Percentiles rank a stretch among this genome's conserved stretches.
phyloP scores from a whole-genome alignment of 2,113 vertebrate species.

The Castor canadensis region DNA sequence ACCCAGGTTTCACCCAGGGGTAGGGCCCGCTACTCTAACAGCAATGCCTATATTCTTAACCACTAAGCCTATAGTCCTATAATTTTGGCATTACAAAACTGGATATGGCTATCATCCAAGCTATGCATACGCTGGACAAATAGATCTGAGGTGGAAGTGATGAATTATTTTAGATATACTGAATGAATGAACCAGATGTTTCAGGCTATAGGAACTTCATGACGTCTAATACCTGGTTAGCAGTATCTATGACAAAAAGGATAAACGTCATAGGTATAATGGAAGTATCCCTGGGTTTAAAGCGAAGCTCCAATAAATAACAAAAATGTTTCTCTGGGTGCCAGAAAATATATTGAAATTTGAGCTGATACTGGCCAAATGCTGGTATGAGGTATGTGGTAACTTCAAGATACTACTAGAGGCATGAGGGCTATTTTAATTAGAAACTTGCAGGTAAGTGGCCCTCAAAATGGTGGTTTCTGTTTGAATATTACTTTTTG shows the following conservation, averaged over 20 bases:
- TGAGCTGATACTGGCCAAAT: background rate
- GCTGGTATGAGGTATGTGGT: background rate
- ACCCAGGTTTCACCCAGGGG: background rate
- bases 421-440: conserved; percentile 4
- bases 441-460: conserved; percentile 38
- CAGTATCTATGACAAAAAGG: background rate
- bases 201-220: too few species aligned
- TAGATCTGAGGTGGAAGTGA: background rate
- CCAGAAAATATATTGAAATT: background rate
- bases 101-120: background rate
- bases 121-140: background rate
- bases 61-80: background rate
- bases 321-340: background rate
- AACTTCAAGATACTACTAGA: background rate
- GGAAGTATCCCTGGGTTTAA: conserved; percentile 3
- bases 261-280: background rate
- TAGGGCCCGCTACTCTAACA: background rate
- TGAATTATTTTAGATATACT: background rate
- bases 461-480: conserved; percentile 1
- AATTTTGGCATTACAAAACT: background rate
- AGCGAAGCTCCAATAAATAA: background rate
- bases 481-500: conserved; percentile 22
- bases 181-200: conserved; percentile 1
- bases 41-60: background rate
- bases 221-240: too few species aligned